phyloP scores from a whole-genome alignment of 2,113 vertebrate genomes.

The Rhabdomys dilectus region DNA sequence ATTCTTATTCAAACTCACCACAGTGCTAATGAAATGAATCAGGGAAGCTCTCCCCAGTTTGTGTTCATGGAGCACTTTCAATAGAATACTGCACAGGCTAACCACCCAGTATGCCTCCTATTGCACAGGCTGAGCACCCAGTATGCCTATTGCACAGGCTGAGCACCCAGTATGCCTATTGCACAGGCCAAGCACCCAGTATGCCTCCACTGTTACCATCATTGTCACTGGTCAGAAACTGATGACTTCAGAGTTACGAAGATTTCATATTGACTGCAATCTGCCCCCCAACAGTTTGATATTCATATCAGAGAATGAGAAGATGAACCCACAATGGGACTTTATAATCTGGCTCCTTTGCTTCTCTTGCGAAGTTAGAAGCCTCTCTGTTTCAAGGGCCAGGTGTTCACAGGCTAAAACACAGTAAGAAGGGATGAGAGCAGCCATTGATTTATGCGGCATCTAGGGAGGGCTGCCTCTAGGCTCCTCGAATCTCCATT shows the following conservation, averaged over 20 bases:
- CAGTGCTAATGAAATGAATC: background rate
- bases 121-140: too few species aligned
- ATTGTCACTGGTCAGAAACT: background rate
- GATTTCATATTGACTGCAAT: background rate
- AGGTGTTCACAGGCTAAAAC: background rate
- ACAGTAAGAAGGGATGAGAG: too few species aligned
- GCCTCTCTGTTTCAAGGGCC: background rate
- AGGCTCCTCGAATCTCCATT: rapidly evolving
- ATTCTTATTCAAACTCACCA: background rate
- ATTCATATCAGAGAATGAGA: background rate
- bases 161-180: background rate
- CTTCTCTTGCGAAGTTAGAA: background rate
- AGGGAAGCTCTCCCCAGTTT: background rate
- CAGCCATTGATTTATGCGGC: rapidly evolving
- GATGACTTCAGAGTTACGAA: background rate
- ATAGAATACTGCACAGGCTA: background rate
- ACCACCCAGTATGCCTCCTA: too few species aligned
- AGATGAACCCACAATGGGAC: rapidly evolving
- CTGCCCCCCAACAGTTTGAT: background rate
- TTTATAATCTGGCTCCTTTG: background rate
- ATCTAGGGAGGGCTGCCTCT: background rate
- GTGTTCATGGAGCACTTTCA: rapidly evolving
- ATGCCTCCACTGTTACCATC: background rate
- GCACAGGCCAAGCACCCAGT: background rate
- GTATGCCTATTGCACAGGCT: background rate